Conservation (phyloP, 2,888 invertebrate species). For the Melinaea menophilus region DNA sequence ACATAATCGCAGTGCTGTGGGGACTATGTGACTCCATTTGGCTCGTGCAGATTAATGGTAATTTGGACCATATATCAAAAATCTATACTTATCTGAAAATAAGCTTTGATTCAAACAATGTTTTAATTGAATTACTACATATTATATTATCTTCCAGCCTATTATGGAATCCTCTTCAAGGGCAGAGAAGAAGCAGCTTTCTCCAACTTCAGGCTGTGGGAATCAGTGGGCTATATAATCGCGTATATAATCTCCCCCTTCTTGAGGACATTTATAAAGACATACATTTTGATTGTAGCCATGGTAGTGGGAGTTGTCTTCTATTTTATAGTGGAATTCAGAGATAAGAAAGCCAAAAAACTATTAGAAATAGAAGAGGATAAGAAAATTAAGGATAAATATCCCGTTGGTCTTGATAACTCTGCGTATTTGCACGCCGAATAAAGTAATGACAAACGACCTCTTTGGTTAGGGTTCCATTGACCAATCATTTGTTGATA, state of each 20-base stretch:
- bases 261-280: constrained; percentile 72
- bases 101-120: no score
- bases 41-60: constrained; percentile 83
- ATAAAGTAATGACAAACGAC: constrained; percentile 6
- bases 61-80: constrained; percentile 14
- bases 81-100: no score
- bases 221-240: constrained; percentile 81
- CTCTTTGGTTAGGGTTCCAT: neutral
- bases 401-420: constrained; percentile 56
- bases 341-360: constrained; percentile 44
- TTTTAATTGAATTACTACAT: no score
- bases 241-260: constrained; percentile 78
- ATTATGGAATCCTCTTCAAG: constrained; percentile 81
- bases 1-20: constrained; percentile 79
- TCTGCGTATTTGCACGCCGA: constrained; percentile 55
- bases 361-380: constrained; percentile 35
- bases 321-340: constrained; percentile 69
- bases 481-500: no score
- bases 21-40: constrained; percentile 81
- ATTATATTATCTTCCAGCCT: constrained; percentile 53
- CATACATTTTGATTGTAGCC: constrained; percentile 69
- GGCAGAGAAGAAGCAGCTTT: constrained; percentile 82
- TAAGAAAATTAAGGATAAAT: constrained; percentile 19
- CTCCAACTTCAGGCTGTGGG: constrained; percentile 84
- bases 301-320: constrained; percentile 73